A percentile compares a stretch with the other conserved stretches of the same genome.
phyloP scores from a whole-genome alignment of 2,113 vertebrate species.

The Vanacampus margaritifer region DNA sequence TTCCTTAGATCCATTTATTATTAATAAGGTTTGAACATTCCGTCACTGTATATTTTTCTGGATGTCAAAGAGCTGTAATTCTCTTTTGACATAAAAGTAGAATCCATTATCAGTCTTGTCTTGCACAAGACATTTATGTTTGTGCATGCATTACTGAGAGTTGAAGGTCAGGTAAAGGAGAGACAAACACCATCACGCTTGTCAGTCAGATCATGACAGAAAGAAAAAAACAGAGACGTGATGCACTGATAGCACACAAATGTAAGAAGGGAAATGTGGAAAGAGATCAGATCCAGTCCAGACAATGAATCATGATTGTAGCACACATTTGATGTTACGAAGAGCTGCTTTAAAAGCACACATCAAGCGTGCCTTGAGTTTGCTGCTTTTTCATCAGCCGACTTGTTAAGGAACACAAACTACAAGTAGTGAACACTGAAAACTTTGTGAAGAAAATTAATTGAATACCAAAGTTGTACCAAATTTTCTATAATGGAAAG shows the following conservation, averaged over 20 bases:
- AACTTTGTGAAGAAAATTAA: neutral
- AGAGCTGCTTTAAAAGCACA: conserved; percentile 27
- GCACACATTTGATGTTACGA: neutral
- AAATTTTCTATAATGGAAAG: neutral
- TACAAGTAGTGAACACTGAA: neutral
- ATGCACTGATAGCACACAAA: conserved; percentile 12
- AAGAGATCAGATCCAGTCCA: neutral
- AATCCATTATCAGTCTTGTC: conserved; percentile 56
- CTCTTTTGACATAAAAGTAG: conserved; percentile 40
- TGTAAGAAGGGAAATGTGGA: neutral
- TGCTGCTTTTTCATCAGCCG: conserved; percentile 6
- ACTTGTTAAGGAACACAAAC: neutral
- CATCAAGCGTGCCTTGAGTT: conserved; percentile 8
- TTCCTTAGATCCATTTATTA: neutral
- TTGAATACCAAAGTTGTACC: neutral
- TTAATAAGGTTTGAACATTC: conserved; percentile 13
- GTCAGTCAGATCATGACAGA: conserved; percentile 50
- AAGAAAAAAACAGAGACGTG: conserved; percentile 4
- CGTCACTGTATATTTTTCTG: conserved; percentile 14
- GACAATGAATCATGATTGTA: neutral
- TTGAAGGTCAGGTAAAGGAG: conserved; percentile 66
- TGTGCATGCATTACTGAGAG: conserved; percentile 34
- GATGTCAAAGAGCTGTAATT: conserved; percentile 24
- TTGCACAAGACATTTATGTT: conserved; percentile 26
- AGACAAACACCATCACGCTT: conserved; percentile 55